Evolutionary conservation across 2,888 invertebrate species (phyloP), one percentile per base, ranked within the genome.

Genomic region (Rhopalosiphum nymphaeae): DNA sequence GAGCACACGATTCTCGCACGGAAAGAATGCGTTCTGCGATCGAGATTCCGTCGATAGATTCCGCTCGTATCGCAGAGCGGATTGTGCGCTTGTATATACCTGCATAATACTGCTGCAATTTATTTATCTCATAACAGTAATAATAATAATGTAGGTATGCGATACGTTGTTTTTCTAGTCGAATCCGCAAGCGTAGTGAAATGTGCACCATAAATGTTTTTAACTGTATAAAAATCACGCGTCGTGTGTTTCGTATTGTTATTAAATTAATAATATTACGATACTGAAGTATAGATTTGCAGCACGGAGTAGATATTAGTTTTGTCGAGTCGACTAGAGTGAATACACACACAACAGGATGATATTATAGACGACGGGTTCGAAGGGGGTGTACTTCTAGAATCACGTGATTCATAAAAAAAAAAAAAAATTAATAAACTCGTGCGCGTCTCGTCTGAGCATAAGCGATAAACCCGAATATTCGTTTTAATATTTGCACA

Each of bases 31-130:
- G 16, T 42, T 67, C 25, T 7, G 21, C 46, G 61, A 90, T 61
- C 61, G 89, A 46, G 67, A 90, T 90, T 90, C 61, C 42, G 42
- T 89, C 61, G 44, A 89, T 29, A 57, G 61, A 46, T 89, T 61
- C 89, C 44, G 89, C n/a, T 88, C 88, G 57, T 44, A 61, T 46
- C 44, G 61, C n/a, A 36, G 46, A 29, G 61, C 53, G 25, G 90
- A 61, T 46, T 25, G 61, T n/a, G 46, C 46, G 46, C 36, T 21
- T 9, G 13, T 26, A 25, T 44, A 57, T 26, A 1, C 44, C 85
- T 11, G n/a, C 67, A 29, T 3, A 86, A 46, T 5, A 11, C 10
- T 44, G 85, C 29, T 13, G 44, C 84, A 61, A 61, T 13, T 29
- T 16, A 36, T 78, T 26, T 67, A 57, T 78, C 36, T 78, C 10